Evolutionary conservation across 2,888 invertebrate species (phyloP), one percentile per base, ranked within the genome.

Genomic region (Ypsolopha scabrella): DNA sequence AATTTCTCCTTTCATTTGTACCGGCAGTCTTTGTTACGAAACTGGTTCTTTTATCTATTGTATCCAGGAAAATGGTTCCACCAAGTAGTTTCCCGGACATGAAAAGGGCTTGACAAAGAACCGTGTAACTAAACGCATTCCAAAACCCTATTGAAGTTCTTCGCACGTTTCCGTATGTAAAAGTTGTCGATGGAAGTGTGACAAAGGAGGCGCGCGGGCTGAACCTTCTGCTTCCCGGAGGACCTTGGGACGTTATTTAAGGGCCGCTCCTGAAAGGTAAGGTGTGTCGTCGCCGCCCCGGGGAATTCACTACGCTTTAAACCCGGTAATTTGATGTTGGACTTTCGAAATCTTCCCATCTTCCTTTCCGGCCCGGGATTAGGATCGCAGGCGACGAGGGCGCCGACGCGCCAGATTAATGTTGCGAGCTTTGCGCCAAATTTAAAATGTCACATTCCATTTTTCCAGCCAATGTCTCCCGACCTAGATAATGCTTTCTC

Each of bases 261-360:
- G 80, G 79, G 74, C 72, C 72, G 70, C 67, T 69, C 67, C 72
- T 81, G 79, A 81, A 85, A 82, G 82, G 81, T 72, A 80, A 83
- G 83, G 79, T 81, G 80, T 82, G 78, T 80, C 74, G 79, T 72
- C 69, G 67, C 60, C 57, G 70, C 79, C 72, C 73, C 76, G 63
- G 60, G 80, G 82, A 80, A 79, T 82, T 76, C 72, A 71, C 74
- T 74, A 72, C 75, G 75, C 77, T 83, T 83, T 82, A 85, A 82
- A 81, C 75, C 80, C 74, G 80, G 83, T 83, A 85, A 85, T 83
- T 83, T 83, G 81, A 82, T 80, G 81, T 71, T 81, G 82, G 80
- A 75, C 77, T 81, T 81, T 75, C 70, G 75, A 81, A 83, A 83
- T 82, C 81, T 82, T 82, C 80, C 80, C 80, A 80, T 81, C 79